Evolutionary conservation across 1,140 invertebrate species (phyloP).

Genomic region (Neuroterus valhalla): DNA sequence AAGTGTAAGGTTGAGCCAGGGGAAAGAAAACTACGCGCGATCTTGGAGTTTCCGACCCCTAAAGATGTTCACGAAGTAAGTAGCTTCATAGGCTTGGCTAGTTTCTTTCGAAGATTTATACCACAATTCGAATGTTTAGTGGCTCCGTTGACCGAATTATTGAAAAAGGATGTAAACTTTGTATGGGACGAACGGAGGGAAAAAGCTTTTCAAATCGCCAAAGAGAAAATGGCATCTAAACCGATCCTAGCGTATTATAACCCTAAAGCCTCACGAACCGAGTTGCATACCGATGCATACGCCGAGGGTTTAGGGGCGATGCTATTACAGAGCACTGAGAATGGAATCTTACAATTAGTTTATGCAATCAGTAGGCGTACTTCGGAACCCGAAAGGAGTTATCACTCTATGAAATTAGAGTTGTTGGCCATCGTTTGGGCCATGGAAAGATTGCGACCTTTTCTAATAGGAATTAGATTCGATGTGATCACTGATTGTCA

Average conservation of each 20-base stretch:
- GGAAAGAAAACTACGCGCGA: conserved; percentile 53
- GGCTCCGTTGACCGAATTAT: conserved; percentile 46
- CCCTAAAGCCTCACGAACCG: conserved; percentile 48
- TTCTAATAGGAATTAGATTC: conserved; percentile 39
- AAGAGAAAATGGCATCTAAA: conserved; percentile 38
- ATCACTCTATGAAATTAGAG: conserved; percentile 52
- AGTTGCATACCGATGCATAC: conserved; percentile 60
- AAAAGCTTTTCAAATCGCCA: conserved; percentile 48
- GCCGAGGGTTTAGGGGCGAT: conserved; percentile 46
- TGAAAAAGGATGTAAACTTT: conserved; percentile 39
- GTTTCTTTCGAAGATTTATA: conserved; percentile 56
- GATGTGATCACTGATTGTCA: conserved; percentile 39
- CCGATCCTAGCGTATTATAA: conserved; percentile 62
- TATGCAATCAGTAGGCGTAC: conserved; percentile 45
- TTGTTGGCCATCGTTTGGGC: conserved; percentile 44
- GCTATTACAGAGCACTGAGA: conserved; percentile 46
- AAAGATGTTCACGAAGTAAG: conserved; percentile 59
- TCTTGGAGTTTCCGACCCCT: conserved; percentile 53
- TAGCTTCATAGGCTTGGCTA: conserved; percentile 58
- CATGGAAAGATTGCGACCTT: too few relatives aligned
- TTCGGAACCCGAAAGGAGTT: conserved; percentile 43
- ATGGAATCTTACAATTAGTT: conserved; percentile 28
- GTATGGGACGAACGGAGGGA: conserved; percentile 44
- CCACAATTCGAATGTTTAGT: conserved; percentile 45
- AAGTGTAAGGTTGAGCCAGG: too few relatives aligned